Base-by-base conservation (phyloP, 53 echinoderm and acorn worm genomes). In the Arbacia lixula region DNA sequence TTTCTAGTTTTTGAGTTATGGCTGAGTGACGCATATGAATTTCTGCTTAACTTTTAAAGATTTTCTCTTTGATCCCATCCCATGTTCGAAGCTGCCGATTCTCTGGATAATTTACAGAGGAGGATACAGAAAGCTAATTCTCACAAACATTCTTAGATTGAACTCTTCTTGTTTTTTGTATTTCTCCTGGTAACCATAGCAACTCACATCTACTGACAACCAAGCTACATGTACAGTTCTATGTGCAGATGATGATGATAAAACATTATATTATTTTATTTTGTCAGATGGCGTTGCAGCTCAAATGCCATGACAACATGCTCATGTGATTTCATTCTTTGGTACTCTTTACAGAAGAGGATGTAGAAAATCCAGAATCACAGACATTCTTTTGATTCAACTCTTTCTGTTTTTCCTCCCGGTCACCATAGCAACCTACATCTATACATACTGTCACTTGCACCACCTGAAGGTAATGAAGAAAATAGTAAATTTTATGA, bases 371-470 rank as follows among this genome's bases (percentile, higher is more conserved):
- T 94, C 97, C 3, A 92, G 84, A 61, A 65, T 94, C 14, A 80
- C 87, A 9, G 98, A 98, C 66, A 60, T 97, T 12, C 62, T 98
- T 26, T 98, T 94, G 97, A 32, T 98, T 2, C 98, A 98, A 46
- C 67, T 98, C 3, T 20, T 98, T 32, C 58, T 98, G 19, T 53
- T 50, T 57, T 76, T 52, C 9, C 94, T 83, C 2, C 98, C 98
- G 1, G 85, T 91, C 50, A 92, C 85, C 29, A 84, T 94, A 49
- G 81, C 66, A 28, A 55, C 83, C 35, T 98, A 98, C 37, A 65
- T 92, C 41, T 28, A 76, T 55, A 94, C 94, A 94, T 92, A 86
- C 55, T 67, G 6, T 25, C 35, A 29, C 3, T 67, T 3, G 3
- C 6, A 4, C n/a, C 8, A 20, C 10, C 11, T 63, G 26, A 14